Evolutionary conservation across 2,797 vertebrate genomes (phyloP).

Genomic region (Notamacropus eugenii): DNA sequence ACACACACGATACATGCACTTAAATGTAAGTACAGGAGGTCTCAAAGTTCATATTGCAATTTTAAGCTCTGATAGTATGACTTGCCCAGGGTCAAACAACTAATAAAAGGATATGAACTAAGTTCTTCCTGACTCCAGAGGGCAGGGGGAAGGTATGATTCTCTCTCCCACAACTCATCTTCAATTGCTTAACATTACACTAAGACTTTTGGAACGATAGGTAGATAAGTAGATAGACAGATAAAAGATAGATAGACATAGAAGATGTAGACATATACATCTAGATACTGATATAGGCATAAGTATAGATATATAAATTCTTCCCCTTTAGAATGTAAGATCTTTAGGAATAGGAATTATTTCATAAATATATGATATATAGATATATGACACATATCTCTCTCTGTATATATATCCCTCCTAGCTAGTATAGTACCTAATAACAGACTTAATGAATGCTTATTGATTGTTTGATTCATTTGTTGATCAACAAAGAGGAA

Average conservation of each 20-base stretch:
- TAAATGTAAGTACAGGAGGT: not conserved
- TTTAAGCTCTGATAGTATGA: not conserved
- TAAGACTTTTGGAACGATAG: not conserved
- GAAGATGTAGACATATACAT: not conserved
- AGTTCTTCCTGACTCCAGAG: not conserved
- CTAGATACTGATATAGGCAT: not conserved
- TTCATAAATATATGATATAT: not conserved
- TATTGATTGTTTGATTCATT: not conserved
- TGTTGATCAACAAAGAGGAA: not conserved
- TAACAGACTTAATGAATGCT: not conserved
- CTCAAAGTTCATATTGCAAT: not conserved
- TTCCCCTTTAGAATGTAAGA: not conserved
- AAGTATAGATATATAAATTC: not conserved
- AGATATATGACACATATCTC: no score
- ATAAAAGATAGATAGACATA: not conserved
- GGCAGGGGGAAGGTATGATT: not conserved
- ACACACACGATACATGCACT: not conserved
- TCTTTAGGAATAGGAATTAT: not conserved
- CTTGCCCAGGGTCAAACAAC: not conserved
- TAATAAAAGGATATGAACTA: not conserved
- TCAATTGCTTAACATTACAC: not conserved
- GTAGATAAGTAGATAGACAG: not conserved
- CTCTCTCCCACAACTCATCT: not conserved
- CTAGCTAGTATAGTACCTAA: not conserved
- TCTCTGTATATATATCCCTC: not conserved